Percentiles rank a stretch among this genome's conserved stretches.
Evolutionary conservation across 2,113 vertebrate genomes (phyloP).

Genomic region (Falcunculus frontatus): DNA sequence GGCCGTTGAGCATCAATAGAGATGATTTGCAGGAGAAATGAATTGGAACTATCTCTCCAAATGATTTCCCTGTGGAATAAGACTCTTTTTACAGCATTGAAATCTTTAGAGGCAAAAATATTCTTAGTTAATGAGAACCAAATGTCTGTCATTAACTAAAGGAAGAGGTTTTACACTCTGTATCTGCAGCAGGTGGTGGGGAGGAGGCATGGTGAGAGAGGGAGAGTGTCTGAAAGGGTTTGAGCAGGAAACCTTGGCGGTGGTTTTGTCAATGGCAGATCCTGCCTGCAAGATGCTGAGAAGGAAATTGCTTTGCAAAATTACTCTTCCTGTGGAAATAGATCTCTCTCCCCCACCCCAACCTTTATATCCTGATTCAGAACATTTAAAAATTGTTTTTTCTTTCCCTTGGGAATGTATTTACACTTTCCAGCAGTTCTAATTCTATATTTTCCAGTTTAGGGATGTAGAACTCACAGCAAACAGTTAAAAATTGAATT

Average conservation of each 20-base stretch:
- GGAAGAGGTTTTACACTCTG: background rate
- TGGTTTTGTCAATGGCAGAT: background rate
- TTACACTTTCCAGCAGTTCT: background rate
- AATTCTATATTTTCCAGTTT: background rate
- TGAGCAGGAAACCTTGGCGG: background rate
- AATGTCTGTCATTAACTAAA: background rate
- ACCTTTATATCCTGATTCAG: background rate
- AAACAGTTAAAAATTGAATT: background rate
- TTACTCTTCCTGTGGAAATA: background rate
- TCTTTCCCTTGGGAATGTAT: background rate
- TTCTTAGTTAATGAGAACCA: background rate
- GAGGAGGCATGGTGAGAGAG: background rate
- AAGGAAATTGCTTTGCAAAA: background rate
- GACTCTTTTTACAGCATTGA: background rate
- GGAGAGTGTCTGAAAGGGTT: background rate
- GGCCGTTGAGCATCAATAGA: background rate
- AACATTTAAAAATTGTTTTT: background rate
- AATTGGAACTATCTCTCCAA: background rate
- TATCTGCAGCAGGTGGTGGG: background rate
- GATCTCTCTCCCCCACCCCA: too few species aligned
- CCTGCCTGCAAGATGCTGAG: background rate
- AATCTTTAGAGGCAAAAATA: background rate
- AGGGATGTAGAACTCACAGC: background rate
- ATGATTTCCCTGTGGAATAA: background rate
- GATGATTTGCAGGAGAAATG: background rate